Evolutionary conservation across 2,888 invertebrate genomes (phyloP).

Genomic region (Nymphalis urticae): DNA sequence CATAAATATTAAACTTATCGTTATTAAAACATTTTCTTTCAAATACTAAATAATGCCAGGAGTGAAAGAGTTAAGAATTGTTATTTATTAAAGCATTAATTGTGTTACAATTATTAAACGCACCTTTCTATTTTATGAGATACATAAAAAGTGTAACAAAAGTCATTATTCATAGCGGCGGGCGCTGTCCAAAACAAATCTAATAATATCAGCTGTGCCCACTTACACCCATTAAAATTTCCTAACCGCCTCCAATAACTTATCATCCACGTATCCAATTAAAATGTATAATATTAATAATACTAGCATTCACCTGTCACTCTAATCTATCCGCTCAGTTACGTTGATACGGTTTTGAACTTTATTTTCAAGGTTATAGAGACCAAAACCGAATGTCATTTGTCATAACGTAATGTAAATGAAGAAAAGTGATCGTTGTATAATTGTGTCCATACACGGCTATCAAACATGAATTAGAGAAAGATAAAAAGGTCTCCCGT

Average conservation of each 20-base stretch:
- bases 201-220: constrained; percentile 35
- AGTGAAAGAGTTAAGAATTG: not conserved
- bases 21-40: constrained; percentile 1
- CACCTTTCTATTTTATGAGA: constrained; percentile 26
- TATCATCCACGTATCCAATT: constrained; percentile 61
- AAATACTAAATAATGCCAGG: not conserved
- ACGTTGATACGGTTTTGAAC: constrained; percentile 35
- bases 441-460: constrained; percentile 33
- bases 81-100: constrained; percentile 9
- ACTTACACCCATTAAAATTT: constrained; percentile 48
- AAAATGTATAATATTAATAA: constrained; percentile 62
- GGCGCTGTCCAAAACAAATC: constrained; percentile 35
- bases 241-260: constrained; percentile 44
- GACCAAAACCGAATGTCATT: constrained; percentile 43
- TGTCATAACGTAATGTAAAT: constrained; percentile 43
- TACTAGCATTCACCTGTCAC: constrained; percentile 66
- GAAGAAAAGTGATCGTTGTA: constrained; percentile 39
- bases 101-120: constrained; percentile 3
- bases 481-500: constrained; percentile 16
- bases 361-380: constrained; percentile 41
- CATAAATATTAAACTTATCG: constrained; percentile 4
- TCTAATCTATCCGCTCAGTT: constrained; percentile 45
- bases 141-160: constrained; percentile 28
- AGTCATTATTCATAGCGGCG: constrained; percentile 32
- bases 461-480: constrained; percentile 25